phyloP scores from a whole-genome alignment of 1,140 invertebrate species.

The Trinorchestia longiramus region DNA sequence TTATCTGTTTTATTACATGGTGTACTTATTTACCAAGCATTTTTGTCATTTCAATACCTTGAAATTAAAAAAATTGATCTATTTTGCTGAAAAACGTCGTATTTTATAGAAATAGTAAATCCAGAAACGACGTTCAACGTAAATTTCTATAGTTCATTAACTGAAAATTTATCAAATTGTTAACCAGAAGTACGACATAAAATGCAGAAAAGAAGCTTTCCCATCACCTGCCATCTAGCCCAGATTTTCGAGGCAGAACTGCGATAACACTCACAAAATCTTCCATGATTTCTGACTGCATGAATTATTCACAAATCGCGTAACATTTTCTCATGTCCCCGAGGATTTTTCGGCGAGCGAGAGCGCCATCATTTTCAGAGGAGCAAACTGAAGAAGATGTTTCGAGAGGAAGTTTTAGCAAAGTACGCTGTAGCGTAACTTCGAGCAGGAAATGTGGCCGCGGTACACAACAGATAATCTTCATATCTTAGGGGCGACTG shows the following conservation, averaged over 20 bases:
- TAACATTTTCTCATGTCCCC: neutral
- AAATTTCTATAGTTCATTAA: neutral
- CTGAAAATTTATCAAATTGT: neutral
- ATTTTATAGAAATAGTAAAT: too few relatives aligned
- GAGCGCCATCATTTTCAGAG: conserved; percentile 13
- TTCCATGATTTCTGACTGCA: conserved; percentile 11
- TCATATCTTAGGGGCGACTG: conserved; percentile 25
- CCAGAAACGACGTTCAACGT: too few relatives aligned
- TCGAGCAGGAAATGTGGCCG: conserved; percentile 29
- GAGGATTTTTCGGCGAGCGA: neutral
- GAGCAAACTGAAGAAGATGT: conserved; percentile 32
- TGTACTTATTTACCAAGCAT: too few relatives aligned
- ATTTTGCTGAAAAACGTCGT: too few relatives aligned
- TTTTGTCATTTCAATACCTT: too few relatives aligned
- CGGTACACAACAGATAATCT: conserved; percentile 41
- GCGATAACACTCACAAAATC: neutral
- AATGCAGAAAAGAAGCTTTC: neutral
- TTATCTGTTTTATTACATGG: too few relatives aligned
- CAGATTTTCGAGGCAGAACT: neutral
- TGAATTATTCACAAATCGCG: conserved; percentile 38
- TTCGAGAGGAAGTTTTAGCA: conserved; percentile 14
- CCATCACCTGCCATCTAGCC: neutral
- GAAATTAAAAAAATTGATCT: too few relatives aligned
- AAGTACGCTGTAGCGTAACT: conserved; percentile 19
- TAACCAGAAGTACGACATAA: neutral